phyloP scores from a whole-genome alignment of 2,888 invertebrate species.

The Noctua fimbriata region DNA sequence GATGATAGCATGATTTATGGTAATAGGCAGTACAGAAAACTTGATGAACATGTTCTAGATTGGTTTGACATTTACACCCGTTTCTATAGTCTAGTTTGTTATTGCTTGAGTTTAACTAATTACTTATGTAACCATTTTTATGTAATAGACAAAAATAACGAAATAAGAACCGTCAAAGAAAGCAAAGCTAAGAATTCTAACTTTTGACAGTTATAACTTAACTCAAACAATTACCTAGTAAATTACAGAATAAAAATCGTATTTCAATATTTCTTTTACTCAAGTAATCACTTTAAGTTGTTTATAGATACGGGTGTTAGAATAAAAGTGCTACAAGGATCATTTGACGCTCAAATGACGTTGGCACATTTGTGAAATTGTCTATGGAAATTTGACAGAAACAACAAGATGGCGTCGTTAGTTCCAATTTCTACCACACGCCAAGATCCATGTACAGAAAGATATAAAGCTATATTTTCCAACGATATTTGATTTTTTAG shows the following conservation, averaged over 20 bases:
- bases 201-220: no score
- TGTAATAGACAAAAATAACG: no score
- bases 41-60: background rate
- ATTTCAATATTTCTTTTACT: no score
- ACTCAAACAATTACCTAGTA: no score
- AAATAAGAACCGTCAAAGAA: no score
- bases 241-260: no score
- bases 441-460: background rate
- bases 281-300: no score
- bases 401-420: background rate
- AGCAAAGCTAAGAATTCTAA: no score
- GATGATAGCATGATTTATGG: constrained; percentile 2
- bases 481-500: background rate
- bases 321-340: background rate
- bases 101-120: no score
- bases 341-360: background rate
- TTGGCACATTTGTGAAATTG: background rate
- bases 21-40: background rate
- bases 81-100: no score
- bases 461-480: background rate
- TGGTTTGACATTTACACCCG: background rate
- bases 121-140: no score
- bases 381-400: background rate
- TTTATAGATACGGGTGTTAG: no score
- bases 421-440: background rate